Evolutionary conservation across 2,113 vertebrate species (phyloP).

Genomic region (Hipposideros armiger): DNA sequence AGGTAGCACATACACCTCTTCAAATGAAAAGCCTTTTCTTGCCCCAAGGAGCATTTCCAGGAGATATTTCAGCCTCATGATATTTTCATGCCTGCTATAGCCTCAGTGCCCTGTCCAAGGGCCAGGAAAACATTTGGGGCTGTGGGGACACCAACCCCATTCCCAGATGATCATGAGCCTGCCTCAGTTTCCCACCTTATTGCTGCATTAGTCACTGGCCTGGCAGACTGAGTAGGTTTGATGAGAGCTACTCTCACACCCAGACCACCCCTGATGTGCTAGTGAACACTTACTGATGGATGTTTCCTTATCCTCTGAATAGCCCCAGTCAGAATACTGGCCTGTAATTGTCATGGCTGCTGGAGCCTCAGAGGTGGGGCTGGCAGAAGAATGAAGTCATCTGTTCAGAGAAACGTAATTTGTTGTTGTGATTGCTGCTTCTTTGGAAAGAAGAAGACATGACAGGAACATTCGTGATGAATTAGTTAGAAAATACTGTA

Average conservation of each 20-base stretch:
- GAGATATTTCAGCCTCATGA: neutral
- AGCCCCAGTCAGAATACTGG: neutral
- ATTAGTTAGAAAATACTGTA: conserved; percentile 11
- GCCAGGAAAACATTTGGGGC: neutral
- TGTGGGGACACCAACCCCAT: neutral
- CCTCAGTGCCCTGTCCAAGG: neutral
- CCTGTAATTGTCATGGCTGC: neutral
- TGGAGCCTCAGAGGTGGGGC: conserved; percentile 18
- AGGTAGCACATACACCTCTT: neutral
- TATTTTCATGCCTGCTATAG: conserved; percentile 1
- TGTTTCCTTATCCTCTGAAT: neutral
- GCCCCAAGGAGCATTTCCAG: neutral
- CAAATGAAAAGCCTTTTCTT: conserved; percentile 5
- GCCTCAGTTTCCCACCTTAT: neutral
- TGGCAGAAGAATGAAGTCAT: conserved; percentile 63
- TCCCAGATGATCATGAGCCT: neutral
- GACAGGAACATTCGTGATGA: neutral
- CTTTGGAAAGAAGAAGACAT: conserved; percentile 23
- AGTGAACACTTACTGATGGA: neutral
- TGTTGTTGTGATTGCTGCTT: conserved; percentile 10
- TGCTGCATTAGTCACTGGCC: neutral
- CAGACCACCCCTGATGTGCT: neutral
- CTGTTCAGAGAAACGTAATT: conserved; percentile 42
- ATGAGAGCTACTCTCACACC: neutral
- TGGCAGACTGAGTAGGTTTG: neutral